A percentile compares a stretch with the other conserved stretches of the same genome.
These are phyloP conservation scores for Reticulitermes lucifugus DNA, from an alignment of 2,888 invertebrate genomes.

Conservation along the genomic window DNA sequence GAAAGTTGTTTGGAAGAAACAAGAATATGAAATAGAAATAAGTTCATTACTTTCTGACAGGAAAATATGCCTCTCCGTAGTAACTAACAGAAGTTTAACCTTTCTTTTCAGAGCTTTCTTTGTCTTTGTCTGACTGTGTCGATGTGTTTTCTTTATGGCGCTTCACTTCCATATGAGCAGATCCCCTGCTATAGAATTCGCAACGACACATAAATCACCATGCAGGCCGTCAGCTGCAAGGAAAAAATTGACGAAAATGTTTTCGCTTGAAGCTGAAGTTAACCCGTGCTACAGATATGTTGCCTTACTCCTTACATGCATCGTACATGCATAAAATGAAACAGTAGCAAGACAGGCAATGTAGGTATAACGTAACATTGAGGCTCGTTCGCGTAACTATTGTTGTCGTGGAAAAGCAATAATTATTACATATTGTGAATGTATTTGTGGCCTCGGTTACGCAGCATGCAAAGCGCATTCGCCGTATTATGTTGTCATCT, in stretches of 20 bases:
- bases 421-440: no score
- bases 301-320: neutral
- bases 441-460: no score
- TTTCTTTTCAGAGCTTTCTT: neutral
- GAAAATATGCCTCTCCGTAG: no score
- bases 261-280: neutral
- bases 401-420: no score
- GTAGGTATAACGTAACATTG: no score
- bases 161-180: neutral
- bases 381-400: no score
- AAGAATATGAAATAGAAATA: no score
- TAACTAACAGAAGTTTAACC: no score
- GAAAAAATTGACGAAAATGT: neutral
- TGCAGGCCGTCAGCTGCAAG: slow-evolving; percentile 10
- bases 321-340: neutral
- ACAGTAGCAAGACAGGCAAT: neutral
- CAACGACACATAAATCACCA: slow-evolving; percentile 32
- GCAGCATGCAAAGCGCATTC: no score
- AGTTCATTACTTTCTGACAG: no score
- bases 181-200: slow-evolving; percentile 9
- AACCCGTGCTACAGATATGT: neutral
- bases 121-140: neutral
- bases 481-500: no score
- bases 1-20: no score
- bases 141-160: neutral